Conservation (phyloP, 2,797 vertebrate genomes). For the Falco berigora region DNA sequence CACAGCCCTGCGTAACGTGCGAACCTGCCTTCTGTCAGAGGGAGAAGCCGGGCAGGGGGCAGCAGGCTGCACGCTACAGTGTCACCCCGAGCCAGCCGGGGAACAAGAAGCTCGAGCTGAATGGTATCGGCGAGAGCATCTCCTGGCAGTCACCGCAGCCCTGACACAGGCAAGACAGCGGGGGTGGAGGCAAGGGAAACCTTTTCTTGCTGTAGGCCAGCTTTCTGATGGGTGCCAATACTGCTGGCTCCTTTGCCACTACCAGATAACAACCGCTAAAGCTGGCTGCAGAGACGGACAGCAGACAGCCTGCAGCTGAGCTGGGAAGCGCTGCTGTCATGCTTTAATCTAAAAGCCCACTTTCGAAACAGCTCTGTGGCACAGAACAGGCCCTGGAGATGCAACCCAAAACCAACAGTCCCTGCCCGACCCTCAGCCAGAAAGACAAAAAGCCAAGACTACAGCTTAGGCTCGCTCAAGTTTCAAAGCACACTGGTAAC, state of each 20-base stretch:
- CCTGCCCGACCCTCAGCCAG: not conserved
- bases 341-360: not conserved
- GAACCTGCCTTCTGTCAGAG: not conserved
- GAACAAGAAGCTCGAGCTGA: not conserved
- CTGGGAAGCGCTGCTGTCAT: not conserved
- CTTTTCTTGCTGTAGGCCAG: not conserved
- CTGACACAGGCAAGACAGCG: accelerated
- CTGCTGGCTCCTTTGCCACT: not conserved
- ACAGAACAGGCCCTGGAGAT: not conserved
- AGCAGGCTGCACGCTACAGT: not conserved
- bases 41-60: not conserved
- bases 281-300: no score
- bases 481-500: not conserved
- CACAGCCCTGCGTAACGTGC: not conserved
- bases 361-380: not conserved
- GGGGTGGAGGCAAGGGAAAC: not conserved
- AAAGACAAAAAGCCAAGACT: not conserved
- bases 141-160: not conserved
- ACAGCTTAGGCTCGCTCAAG: not conserved
- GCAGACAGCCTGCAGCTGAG: not conserved
- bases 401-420: not conserved
- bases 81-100: not conserved
- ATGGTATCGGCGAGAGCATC: not conserved
- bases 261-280: not conserved
- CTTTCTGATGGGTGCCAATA: not conserved